These are phyloP conservation scores for Pristis pectinata DNA, from an alignment of 2,797 vertebrate genomes.

Conservation along the genomic window DNA sequence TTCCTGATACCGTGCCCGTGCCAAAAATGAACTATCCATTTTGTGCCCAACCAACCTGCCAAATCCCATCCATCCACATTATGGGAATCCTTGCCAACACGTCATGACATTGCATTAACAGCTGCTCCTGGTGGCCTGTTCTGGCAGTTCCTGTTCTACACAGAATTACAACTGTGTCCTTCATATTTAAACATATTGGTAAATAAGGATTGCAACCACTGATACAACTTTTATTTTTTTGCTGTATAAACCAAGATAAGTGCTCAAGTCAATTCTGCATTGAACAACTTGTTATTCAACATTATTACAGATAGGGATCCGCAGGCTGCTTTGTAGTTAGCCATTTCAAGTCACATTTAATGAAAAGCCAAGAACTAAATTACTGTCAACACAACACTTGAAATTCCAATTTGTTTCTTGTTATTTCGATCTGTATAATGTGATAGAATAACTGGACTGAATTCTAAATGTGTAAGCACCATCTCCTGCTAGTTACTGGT, in stretches of 20 bases:
- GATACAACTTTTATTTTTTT: not conserved
- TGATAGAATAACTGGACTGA: constrained; percentile 28
- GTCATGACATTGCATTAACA: not conserved
- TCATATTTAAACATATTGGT: not conserved
- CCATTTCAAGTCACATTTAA: constrained; percentile 28
- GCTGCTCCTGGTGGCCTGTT: constrained; percentile 7
- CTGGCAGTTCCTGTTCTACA: not conserved
- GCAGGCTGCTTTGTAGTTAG: not conserved
- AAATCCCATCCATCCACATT: constrained; percentile 6
- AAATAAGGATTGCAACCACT: not conserved
- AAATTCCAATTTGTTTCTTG: constrained; percentile 33
- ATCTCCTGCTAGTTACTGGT: not conserved
- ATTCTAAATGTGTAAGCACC: not conserved
- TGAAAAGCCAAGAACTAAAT: constrained; percentile 32
- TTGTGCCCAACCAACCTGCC: not conserved
- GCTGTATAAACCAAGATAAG: not conserved
- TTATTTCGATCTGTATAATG: constrained; percentile 32
- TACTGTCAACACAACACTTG: constrained; percentile 32
- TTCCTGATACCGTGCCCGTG: not conserved
- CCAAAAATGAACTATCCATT: not conserved
- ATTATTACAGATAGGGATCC: constrained; percentile 20
- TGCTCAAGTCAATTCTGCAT: constrained; percentile 34
- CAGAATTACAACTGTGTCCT: constrained; percentile 14
- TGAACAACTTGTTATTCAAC: constrained; percentile 26
- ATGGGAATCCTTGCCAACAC: not conserved